Evolutionary conservation across 92 coral and sea anemone species (phyloP), one percentile per base, ranked within the genome.

Genomic region (Bergia puertoricense): DNA sequence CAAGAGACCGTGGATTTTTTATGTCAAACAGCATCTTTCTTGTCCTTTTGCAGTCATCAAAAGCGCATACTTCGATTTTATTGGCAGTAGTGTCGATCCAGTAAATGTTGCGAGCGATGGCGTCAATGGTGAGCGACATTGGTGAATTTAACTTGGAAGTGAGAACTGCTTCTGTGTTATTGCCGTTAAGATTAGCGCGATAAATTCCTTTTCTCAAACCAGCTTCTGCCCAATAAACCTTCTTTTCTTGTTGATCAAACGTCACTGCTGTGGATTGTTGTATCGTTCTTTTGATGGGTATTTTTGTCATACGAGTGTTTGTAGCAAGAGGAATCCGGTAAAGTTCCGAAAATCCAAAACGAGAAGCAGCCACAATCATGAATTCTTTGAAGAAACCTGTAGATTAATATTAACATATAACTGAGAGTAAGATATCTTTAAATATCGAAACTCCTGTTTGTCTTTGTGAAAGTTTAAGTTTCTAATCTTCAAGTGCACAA

Each of bases 51-150:
- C 87, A 84, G 0, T 84, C 79, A 13, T 69, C 30, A 40, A 84
- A 54, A 0, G 77, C 37, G n/a, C 87, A 84, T 39, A 84, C 87
- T 36, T 71, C 87, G 44, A 84, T 84, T 16, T 16, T 71, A 51
- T 68, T 84, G 30, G 54, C 76, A 67, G 0, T 1, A 6, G 14
- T 15, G 65, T 84, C 87, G 15, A 44, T 39, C 87, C 87, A 84
- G 23, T 84, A 84, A 38, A 84, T 37, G 66, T 84, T 84, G 87
- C 87, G 87, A 14, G 87, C 87, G 3, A 84, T n/a, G 5, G 36
- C 11, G 79, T 71, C 87, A 51, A 84, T 8, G 43, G 40, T 20
- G 38, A 84, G 65, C 15, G 87, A 71, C 41, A 30, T 10, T 22
- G 87, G 87, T 36, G 44, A 42, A 0, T 2, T 6, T 15, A 84